Evolutionary conservation across 2,888 invertebrate genomes (phyloP).

Genomic region (Leptarthrus brevirostris): DNA sequence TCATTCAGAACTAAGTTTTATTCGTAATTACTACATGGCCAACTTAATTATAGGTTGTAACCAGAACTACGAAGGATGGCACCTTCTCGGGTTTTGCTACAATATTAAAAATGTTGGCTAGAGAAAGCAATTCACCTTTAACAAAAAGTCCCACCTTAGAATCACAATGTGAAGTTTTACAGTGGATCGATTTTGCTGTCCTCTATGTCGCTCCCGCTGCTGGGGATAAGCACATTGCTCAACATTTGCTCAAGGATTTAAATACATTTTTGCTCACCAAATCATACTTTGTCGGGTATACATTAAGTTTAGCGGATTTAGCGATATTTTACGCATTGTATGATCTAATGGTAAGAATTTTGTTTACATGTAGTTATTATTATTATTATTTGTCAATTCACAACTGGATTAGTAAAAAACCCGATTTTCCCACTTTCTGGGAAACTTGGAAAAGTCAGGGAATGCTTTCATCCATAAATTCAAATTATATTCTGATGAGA

Average conservation of each 20-base stretch:
- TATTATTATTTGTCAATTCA: too few relatives aligned
- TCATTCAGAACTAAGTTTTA: too few relatives aligned
- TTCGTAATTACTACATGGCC: too few relatives aligned
- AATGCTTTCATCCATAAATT: too few relatives aligned
- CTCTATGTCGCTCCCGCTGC: slow-evolving; percentile 63
- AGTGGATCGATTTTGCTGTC: slow-evolving; percentile 77
- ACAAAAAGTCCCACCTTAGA: slow-evolving; percentile 58
- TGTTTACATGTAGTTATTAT: too few relatives aligned
- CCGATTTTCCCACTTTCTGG: too few relatives aligned
- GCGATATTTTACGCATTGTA: slow-evolving; percentile 76
- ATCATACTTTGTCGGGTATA: slow-evolving; percentile 72
- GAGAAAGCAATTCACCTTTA: slow-evolving; percentile 65
- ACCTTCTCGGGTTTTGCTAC: slow-evolving; percentile 69
- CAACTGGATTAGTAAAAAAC: too few relatives aligned
- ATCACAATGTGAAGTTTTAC: slow-evolving; percentile 68
- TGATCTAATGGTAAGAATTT: slow-evolving; percentile 76
- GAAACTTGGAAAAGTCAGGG: too few relatives aligned
- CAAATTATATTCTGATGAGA: too few relatives aligned
- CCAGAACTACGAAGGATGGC: slow-evolving; percentile 67
- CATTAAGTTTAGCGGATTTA: slow-evolving; percentile 75
- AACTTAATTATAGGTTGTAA: slow-evolving; percentile 69
- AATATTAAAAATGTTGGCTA: slow-evolving; percentile 68
- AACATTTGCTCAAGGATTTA: slow-evolving; percentile 67
- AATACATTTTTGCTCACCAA: slow-evolving; percentile 69
- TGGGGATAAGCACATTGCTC: slow-evolving; percentile 62